Evolutionary conservation across 1,140 invertebrate genomes (phyloP).

Genomic region (Atta colombica): DNA sequence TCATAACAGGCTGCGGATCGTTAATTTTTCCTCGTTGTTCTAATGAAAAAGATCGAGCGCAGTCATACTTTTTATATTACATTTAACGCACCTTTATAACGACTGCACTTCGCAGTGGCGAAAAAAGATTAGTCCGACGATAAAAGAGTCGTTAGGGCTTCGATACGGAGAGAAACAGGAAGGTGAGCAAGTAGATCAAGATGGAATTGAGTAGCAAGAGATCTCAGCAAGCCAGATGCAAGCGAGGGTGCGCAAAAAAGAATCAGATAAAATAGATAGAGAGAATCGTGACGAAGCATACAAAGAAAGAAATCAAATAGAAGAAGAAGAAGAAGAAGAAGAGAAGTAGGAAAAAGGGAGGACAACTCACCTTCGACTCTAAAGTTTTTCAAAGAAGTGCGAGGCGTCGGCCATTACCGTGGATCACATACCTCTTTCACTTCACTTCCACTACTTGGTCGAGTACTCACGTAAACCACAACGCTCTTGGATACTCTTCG

Average conservation of each 20-base stretch:
- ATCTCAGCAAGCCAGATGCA: neutral
- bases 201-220: neutral
- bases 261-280: slow-evolving; percentile 30
- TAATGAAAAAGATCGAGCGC: slow-evolving; percentile 44
- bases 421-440: slow-evolving; percentile 70
- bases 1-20: slow-evolving; percentile 49
- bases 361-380: slow-evolving; percentile 63
- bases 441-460: slow-evolving; percentile 56
- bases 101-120: slow-evolving; percentile 37
- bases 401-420: slow-evolving; percentile 70
- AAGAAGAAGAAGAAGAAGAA: neutral
- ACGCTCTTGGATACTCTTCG: slow-evolving; percentile 15
- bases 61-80: slow-evolving; percentile 62
- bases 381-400: slow-evolving; percentile 67
- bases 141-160: slow-evolving; percentile 72
- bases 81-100: slow-evolving; percentile 65
- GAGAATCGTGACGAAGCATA: slow-evolving; percentile 29
- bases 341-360: too few relatives aligned
- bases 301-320: slow-evolving; percentile 50
- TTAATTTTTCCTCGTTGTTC: slow-evolving; percentile 60
- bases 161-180: slow-evolving; percentile 62
- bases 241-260: neutral
- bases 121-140: slow-evolving; percentile 65
- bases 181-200: slow-evolving; percentile 42
- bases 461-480: slow-evolving; percentile 30